Evolutionary conservation across 2,113 vertebrate genomes (phyloP), one percentile per base, ranked within the genome.

Genomic region (Motacilla tschutschensis): DNA sequence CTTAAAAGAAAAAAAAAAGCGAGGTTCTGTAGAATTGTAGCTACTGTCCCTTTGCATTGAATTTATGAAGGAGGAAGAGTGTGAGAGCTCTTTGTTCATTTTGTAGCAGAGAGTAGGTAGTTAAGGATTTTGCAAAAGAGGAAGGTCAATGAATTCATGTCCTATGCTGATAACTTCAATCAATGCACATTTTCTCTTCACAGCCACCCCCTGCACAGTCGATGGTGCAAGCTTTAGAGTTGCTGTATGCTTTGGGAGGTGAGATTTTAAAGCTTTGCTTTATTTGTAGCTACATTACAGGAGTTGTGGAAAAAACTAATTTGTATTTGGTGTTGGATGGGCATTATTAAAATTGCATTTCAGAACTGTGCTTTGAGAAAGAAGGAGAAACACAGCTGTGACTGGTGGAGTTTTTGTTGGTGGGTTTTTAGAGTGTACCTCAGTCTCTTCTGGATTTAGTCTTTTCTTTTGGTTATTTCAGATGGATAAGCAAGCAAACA

Each of bases 201-300:
- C 95, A 99, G 99, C 98, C 99, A 44, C 99, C 99, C 50, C 99
- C 99, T 58, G 99, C 99, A 53, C 99, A 99, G 95, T 98, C 99
- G 33, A 99, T 99, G 99, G 99, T 99, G 43, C 99, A 99, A 94
- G 99, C 99, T 28, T 92, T 99, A 80, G 99, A 99, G 92, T 46
- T 99, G 79, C 98, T 99, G 43, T 99, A 98, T 69, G 99, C 99
- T 64, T 96, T 99, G 48, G 99, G 98, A 97, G 99, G 99, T 99
- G 95, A 95, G 98, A 92, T 76, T 65, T 5, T 57, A 73, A 25
- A 41, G 17, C 29, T 74, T 94, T 57, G 57, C 17, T 70, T 87
- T 48, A n/a, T 93, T 74, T 83, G 62, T 24, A 50, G 41, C 58
- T 71, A 0, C n/a, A 22, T 18, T 64, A 17, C 5, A 25, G 31